Evolutionary conservation across 2,797 vertebrate species (phyloP).

Genomic region (Halcyon smyrnensis): DNA sequence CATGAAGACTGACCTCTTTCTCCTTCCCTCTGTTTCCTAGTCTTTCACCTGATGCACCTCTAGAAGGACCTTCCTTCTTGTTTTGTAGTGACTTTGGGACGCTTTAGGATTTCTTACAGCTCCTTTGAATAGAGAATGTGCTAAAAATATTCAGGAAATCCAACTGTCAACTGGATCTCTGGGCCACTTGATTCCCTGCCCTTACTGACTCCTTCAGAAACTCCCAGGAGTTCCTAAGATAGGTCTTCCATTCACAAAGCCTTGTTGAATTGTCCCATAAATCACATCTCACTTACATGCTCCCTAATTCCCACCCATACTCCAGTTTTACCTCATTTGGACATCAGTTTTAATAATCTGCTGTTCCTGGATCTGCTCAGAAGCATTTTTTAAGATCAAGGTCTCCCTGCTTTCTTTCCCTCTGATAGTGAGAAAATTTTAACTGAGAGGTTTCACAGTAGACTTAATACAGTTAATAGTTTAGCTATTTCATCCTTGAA

Average conservation of each 20-base stretch:
- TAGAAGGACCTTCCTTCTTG: background rate
- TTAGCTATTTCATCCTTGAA: slow-evolving; percentile 39
- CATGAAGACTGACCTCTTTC: background rate
- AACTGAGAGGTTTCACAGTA: slow-evolving; percentile 15
- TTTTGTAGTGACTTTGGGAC: background rate
- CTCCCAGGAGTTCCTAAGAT: background rate
- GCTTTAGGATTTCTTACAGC: background rate
- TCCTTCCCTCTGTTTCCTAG: background rate
- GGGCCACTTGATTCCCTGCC: background rate
- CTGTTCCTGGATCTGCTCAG: background rate
- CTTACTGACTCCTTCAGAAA: background rate
- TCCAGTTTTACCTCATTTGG: background rate
- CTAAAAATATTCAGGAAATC: background rate
- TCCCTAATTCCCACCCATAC: background rate
- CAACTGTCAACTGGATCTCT: background rate
- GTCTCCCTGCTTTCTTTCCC: background rate
- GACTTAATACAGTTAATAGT: slow-evolving; percentile 30
- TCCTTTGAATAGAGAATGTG: background rate
- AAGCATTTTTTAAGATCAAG: background rate
- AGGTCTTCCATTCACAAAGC: background rate
- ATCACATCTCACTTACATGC: background rate
- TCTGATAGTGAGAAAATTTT: background rate
- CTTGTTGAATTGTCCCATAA: background rate
- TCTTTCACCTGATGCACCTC: background rate
- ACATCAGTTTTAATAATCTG: background rate